These are phyloP conservation scores for Drosophila neotestacea DNA, from an alignment of 2,888 invertebrate species.

Conservation along the genomic window DNA sequence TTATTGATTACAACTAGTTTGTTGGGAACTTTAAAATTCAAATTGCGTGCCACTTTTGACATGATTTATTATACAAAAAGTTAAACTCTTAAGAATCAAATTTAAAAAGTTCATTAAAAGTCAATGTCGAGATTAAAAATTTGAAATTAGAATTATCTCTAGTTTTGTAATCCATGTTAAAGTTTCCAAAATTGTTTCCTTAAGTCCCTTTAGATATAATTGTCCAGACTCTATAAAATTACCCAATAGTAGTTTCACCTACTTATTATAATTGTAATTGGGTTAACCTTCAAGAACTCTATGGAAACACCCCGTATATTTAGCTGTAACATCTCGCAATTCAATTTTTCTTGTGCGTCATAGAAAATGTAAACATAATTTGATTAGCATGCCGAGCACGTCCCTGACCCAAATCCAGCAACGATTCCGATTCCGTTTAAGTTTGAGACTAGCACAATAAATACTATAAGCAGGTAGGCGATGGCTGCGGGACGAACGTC, in stretches of 20 bases:
- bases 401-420: slow-evolving; percentile 75
- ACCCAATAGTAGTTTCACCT: not conserved
- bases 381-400: slow-evolving; percentile 76
- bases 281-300: slow-evolving; percentile 40
- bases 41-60: no score
- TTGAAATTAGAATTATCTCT: not conserved
- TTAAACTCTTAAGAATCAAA: no score
- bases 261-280: not conserved
- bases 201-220: not conserved
- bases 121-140: no score
- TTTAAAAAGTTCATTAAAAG: no score
- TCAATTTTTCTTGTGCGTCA: slow-evolving; percentile 60
- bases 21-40: not conserved
- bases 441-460: slow-evolving; percentile 39
- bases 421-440: slow-evolving; percentile 28
- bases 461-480: slow-evolving; percentile 33
- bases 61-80: no score
- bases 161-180: not conserved
- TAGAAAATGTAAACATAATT: slow-evolving; percentile 46
- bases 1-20: slow-evolving; percentile 10
- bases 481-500: slow-evolving; percentile 55
- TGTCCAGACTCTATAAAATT: not conserved
- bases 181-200: not conserved
- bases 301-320: slow-evolving; percentile 32
- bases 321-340: slow-evolving; percentile 11